Percentiles rank a stretch among this genome's conserved stretches.
phyloP scores from a whole-genome alignment of 2,888 invertebrate genomes.

The Oscheius sp. region DNA sequence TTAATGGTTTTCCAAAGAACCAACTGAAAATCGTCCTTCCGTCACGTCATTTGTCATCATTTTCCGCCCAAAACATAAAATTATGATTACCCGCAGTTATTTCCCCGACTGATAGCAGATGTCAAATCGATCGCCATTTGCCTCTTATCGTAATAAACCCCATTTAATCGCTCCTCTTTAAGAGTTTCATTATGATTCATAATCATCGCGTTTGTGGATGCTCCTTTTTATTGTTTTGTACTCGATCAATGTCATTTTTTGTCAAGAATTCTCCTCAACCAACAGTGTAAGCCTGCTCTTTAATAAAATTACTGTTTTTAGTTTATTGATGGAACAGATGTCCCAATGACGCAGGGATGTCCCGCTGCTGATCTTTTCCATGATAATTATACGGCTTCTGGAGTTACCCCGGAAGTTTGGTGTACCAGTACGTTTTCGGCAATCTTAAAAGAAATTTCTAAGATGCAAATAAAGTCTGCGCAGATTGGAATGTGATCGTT shows the following conservation, averaged over 20 bases:
- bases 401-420: neutral
- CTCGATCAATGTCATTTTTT: neutral
- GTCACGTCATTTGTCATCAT: constrained; percentile 3
- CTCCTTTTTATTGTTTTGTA: neutral
- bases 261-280: neutral
- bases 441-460: neutral
- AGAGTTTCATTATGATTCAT: constrained; percentile 18
- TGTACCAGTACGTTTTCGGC: neutral
- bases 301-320: neutral
- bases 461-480: neutral
- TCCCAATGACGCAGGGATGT: neutral
- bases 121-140: neutral
- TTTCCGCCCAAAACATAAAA: neutral
- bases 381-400: neutral
- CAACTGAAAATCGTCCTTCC: no score
- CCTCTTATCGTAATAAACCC: constrained; percentile 22
- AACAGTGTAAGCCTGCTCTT: neutral
- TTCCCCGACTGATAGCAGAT: neutral
- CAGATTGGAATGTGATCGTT: constrained; percentile 21
- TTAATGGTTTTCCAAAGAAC: no score
- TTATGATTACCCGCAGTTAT: neutral
- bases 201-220: neutral
- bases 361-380: neutral
- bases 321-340: neutral
- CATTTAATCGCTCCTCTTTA: constrained; percentile 8